These are phyloP conservation scores for Acanthosepion lycidas DNA, from an alignment of 2,888 invertebrate species.

Conservation along the genomic window DNA sequence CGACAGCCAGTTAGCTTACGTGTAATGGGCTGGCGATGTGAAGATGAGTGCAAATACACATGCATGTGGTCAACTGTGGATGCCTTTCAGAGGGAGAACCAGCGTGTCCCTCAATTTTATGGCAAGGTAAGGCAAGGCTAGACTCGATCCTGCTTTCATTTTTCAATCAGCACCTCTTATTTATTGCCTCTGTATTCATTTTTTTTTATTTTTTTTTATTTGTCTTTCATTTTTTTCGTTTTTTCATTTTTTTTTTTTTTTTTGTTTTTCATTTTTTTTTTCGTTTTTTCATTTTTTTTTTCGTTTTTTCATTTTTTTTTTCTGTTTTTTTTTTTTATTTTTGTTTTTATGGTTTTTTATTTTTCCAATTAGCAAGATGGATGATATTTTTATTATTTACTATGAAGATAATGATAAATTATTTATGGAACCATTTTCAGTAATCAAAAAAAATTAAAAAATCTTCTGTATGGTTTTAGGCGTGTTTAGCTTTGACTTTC, in stretches of 20 bases:
- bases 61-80: conserved; percentile 95
- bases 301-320: background rate
- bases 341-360: background rate
- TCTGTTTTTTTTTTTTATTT: background rate
- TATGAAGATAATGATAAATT: too few relatives aligned
- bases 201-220: background rate
- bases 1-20: conserved; percentile 61
- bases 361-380: too few relatives aligned
- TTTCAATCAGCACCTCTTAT: background rate
- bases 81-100: conserved; percentile 82
- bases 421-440: too few relatives aligned
- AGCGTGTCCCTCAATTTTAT: conserved; percentile 91
- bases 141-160: background rate
- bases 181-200: background rate
- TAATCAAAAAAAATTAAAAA: too few relatives aligned
- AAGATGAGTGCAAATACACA: conserved; percentile 89
- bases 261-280: background rate
- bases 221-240: too few relatives aligned
- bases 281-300: background rate
- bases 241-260: background rate
- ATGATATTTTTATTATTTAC: too few relatives aligned
- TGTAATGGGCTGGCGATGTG: conserved; percentile 83
- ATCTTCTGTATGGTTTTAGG: too few relatives aligned
- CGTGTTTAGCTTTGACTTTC: too few relatives aligned
- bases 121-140: conserved; percentile 84